Conservation (phyloP, 2,113 vertebrate species). For the Sorex fumeus region DNA sequence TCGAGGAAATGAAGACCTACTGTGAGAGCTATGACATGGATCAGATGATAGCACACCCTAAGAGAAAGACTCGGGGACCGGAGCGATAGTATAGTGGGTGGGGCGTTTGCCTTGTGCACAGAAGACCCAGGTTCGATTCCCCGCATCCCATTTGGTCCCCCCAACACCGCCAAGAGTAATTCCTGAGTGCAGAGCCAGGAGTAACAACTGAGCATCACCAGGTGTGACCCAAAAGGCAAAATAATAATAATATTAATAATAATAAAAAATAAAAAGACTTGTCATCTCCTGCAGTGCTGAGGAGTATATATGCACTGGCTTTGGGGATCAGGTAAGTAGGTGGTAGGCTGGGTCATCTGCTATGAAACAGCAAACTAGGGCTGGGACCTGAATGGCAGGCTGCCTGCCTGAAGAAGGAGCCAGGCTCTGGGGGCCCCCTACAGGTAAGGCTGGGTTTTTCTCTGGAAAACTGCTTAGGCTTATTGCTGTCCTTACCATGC, state of each 20-base stretch:
- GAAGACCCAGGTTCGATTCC: too few species aligned
- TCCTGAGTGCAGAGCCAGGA: too few species aligned
- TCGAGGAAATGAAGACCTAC: not conserved
- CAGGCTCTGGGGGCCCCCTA: slow-evolving; percentile 8
- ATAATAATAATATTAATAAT: too few species aligned
- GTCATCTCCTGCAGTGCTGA: not conserved
- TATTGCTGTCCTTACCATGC: not conserved
- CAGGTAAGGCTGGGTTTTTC: slow-evolving; percentile 31
- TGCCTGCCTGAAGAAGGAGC: not conserved
- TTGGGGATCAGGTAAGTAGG: not conserved
- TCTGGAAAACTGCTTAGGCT: not conserved
- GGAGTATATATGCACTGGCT: not conserved
- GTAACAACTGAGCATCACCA: too few species aligned
- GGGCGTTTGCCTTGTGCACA: too few species aligned
- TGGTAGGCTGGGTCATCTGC: not conserved
- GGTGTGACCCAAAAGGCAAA: too few species aligned
- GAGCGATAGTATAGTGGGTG: too few species aligned
- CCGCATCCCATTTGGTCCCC: too few species aligned
- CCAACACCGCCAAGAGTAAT: too few species aligned
- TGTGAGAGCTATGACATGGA: not conserved
- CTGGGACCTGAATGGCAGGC: not conserved
- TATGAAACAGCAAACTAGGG: not conserved
- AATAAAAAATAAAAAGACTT: too few species aligned
- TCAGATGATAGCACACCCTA: not conserved
- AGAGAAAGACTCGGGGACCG: not conserved